Evolutionary conservation across 2,113 vertebrate genomes (phyloP).

Genomic region (Mesocricetus auratus): DNA sequence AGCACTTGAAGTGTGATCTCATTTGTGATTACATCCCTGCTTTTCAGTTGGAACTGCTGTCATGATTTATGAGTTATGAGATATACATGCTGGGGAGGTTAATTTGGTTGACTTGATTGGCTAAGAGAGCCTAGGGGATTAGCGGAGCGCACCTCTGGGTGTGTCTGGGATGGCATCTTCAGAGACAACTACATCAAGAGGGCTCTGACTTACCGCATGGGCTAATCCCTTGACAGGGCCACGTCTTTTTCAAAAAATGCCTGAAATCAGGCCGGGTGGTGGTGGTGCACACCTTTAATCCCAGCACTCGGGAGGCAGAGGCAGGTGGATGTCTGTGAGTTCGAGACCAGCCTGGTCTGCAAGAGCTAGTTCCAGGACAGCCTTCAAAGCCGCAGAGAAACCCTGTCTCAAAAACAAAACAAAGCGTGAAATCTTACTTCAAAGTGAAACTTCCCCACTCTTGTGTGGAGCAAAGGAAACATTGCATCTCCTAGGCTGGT

Average conservation of each 20-base stretch:
- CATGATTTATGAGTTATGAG: neutral
- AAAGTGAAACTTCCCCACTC: slow-evolving; percentile 6
- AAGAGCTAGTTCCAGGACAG: no score
- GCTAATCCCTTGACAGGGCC: neutral
- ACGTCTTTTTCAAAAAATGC: neutral
- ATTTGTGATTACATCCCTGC: neutral
- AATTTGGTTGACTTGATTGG: neutral
- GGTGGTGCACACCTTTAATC: no score
- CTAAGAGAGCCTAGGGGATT: neutral
- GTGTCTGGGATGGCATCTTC: neutral
- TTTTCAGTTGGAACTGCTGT: neutral
- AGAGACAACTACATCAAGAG: neutral
- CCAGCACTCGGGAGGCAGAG: no score
- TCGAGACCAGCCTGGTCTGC: no score
- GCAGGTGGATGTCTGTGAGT: no score
- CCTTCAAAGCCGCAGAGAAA: no score
- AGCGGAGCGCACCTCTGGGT: neutral
- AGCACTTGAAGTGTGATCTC: neutral
- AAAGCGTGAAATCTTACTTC: no score
- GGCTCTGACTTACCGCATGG: neutral
- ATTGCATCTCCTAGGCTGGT: neutral
- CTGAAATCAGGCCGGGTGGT: no score
- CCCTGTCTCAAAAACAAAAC: no score
- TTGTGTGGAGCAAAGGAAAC: neutral
- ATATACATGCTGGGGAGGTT: neutral